Conservation (phyloP, 2,888 invertebrate genomes). For the Philereme vetulata region DNA sequence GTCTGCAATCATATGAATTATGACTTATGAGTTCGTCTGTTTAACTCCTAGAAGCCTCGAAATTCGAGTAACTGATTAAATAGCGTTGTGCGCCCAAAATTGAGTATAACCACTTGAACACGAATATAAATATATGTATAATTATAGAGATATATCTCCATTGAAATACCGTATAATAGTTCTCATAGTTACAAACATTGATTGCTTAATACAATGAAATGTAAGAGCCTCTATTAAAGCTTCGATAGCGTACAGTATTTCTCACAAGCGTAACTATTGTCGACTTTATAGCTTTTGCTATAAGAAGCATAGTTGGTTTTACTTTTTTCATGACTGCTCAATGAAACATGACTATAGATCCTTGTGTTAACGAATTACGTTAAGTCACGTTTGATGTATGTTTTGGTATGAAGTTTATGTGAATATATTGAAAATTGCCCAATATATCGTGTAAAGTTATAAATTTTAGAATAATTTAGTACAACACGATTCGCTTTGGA, state of each 20-base stretch:
- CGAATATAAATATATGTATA: constrained; percentile 11
- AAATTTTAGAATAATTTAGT: background rate
- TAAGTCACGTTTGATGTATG: constrained; percentile 43
- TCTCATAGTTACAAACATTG: constrained; percentile 35
- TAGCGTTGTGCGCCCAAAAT: constrained; percentile 12
- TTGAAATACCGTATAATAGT: constrained; percentile 24
- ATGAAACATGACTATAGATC: constrained; percentile 22
- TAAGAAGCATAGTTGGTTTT: constrained; percentile 7
- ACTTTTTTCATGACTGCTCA: constrained; percentile 18
- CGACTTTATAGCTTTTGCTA: background rate
- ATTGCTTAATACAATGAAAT: constrained; percentile 40
- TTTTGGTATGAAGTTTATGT: constrained; percentile 12
- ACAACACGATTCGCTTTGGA: background rate
- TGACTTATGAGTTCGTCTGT: too few relatives aligned
- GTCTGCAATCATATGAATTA: too few relatives aligned
- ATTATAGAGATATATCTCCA: constrained; percentile 26
- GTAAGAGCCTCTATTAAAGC: constrained; percentile 37
- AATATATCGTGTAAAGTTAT: background rate
- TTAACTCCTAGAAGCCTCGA: background rate
- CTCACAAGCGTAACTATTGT: constrained; percentile 6
- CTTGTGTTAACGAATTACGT: constrained; percentile 39
- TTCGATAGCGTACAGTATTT: constrained; percentile 31
- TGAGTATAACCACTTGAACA: constrained; percentile 19
- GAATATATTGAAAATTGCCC: background rate
- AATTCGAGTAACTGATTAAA: constrained; percentile 7